Base-by-base conservation (phyloP, 1,140 invertebrate species). In the Penaeus vannamei region DNA sequence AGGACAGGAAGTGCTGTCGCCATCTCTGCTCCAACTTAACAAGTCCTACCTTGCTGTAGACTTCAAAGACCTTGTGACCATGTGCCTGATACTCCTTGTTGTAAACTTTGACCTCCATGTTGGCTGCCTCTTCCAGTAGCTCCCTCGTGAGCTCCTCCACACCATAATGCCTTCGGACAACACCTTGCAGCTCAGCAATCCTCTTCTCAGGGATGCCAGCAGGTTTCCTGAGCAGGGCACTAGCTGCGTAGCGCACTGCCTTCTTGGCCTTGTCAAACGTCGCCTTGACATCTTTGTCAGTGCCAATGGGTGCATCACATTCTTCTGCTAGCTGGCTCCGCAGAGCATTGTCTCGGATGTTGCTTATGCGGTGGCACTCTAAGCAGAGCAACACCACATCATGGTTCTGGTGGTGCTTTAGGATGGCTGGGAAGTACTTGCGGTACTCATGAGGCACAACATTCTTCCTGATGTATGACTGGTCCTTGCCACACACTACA, bases 401-500 rank as follows among this genome's bases (percentile, higher is more conserved):
- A 92, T 97, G 97, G 1, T 96, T 97, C 46, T 95, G 95, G 93
- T 97, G 97, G 14, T 96, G 95, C 92, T 97, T 97, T 95, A 97
- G 95, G 69, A 96, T 94, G 90, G 94, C 93, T 46, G 97, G 97
- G 92, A 97, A 97, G 92, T 96, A 95, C 93, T 96, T 97, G 83
- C 97, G 94, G 92, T 97, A 98, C 93, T 98, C 97, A 86, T 95
- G 94, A 0, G 97, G 97, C 64, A 98, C 96, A 60, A 98, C 95
- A 91, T 96, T 96, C 92, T 97, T 97, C 5, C 96, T 93, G 61
- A 96, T 95, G 91, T 96, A 97, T 0, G 95, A 95, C 77, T 97
- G 94, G 0, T 92, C 92, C 10, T 92, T 92, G 4, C 97, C 97
- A 93, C 97, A 98, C 0, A 97, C 97, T 12, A 97, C 97, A 92